phyloP scores from a whole-genome alignment of 2,113 vertebrate genomes.

The Phrynosoma platyrhinos region DNA sequence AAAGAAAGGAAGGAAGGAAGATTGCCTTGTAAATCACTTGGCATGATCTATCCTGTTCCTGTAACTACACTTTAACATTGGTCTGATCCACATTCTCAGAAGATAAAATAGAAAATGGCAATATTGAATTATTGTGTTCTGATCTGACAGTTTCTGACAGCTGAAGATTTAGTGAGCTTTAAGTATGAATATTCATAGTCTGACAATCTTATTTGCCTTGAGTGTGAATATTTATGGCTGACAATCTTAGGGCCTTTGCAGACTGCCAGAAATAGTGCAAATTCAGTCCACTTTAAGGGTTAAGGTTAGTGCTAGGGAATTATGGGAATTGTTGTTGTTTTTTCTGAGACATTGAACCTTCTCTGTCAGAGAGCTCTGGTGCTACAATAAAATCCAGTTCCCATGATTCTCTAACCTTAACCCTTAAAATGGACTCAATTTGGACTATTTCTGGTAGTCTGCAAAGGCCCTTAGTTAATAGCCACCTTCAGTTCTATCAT shows the following conservation, averaged over 20 bases:
- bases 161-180: constrained; percentile 15
- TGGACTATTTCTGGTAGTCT: too few relatives aligned
- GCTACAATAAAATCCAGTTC: too few relatives aligned
- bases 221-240: constrained; percentile 23
- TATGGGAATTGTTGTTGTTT: too few relatives aligned
- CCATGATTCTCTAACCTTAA: too few relatives aligned
- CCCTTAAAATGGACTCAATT: too few relatives aligned
- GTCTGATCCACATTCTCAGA: not conserved
- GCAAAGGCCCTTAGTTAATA: too few relatives aligned
- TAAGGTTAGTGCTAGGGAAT: too few relatives aligned
- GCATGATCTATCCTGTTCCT: not conserved
- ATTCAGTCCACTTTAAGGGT: too few relatives aligned
- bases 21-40: not conserved
- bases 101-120: not conserved
- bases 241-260: too few relatives aligned
- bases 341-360: too few relatives aligned
- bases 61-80: not conserved
- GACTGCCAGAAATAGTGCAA: too few relatives aligned
- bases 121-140: constrained; percentile 13
- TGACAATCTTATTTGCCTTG: constrained; percentile 21
- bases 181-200: constrained; percentile 24
- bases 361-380: too few relatives aligned
- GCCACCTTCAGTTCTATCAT: not conserved
- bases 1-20: not conserved
- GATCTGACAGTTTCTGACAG: not conserved